Evolutionary conservation across 2,113 vertebrate genomes (phyloP), one percentile per base, ranked within the genome.

Genomic region (Canis aureus): DNA sequence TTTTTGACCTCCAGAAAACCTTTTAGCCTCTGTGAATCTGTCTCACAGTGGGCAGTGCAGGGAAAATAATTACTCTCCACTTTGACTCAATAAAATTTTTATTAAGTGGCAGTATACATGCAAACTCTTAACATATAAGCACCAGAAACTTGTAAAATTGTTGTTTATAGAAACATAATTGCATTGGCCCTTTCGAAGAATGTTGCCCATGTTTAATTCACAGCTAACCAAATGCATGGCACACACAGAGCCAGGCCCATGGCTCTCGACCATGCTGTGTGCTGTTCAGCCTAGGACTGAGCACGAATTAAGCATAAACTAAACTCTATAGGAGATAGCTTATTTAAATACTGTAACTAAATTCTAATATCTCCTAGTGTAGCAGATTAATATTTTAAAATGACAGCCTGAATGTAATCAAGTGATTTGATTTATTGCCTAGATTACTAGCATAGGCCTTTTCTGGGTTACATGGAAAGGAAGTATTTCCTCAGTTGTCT

Each of bases 361-460:
- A 89, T 94, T 67, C 71, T 94, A 85, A 89, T 88, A 57, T 76
- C 59, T 81, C 53, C 35, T 60, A 55, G 27, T n/a, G 87, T 32
- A 67, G 38, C 35, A 29, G 66, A 55, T 80, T 89, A 81, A 53
- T 95, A 96, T 92, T 97, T 96, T 89, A 23, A 89, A 93, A 89
- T 83, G 95, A 80, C 66, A 96, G n/a, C 49, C 27, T 9, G 51
- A 73, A 83, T 23, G 15, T 60, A 94, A 95, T 87, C 64, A 95
- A 95, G 69, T 25, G 38, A 20, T 85, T 78, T 97, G 81, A 97
- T 97, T 66, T 95, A 92, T 97, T 51, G 69, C 76, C 8, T 94
- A 6, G 10, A 49, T 92, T 53, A 35, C 22, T 25, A 27, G 2
- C 32, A 29, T 11, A 17, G 25, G 74, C n/a, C 25, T 29, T 29